phyloP scores from a whole-genome alignment of 2,797 vertebrate species.

The Tiaroga cobitis region DNA sequence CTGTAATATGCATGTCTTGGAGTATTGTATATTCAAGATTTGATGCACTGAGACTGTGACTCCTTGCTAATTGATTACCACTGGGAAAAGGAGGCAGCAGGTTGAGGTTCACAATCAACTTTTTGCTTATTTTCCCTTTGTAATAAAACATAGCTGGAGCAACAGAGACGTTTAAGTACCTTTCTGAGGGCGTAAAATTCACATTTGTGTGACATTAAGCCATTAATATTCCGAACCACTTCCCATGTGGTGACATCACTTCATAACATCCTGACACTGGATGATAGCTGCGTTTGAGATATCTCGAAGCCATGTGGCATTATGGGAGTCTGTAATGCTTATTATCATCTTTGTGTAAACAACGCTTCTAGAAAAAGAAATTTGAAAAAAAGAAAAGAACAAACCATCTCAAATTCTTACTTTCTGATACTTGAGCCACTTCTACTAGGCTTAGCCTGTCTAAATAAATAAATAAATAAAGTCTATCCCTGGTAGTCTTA shows the following conservation, averaged over 20 bases:
- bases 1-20: not conserved
- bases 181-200: not conserved
- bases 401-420: constrained; percentile 2
- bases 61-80: constrained; percentile 6
- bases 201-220: constrained; percentile 18
- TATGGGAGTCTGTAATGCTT: not conserved
- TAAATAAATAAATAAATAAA: constrained; percentile 44
- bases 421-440: constrained; percentile 10
- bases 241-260: constrained; percentile 4
- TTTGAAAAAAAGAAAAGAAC: too few relatives aligned
- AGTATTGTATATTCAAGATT: not conserved
- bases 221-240: constrained; percentile 5
- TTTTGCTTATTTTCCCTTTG: not conserved
- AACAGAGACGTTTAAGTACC: constrained; percentile 7
- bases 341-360: constrained; percentile 1
- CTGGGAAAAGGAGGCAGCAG: constrained; percentile 1
- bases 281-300: not conserved
- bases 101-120: not conserved
- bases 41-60: constrained; percentile 4
- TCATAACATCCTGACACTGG: not conserved
- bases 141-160: not conserved
- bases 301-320: not conserved
- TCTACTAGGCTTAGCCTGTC: constrained; percentile 14
- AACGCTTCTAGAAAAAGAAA: not conserved
- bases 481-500: constrained; percentile 12